These are phyloP conservation scores for Acrocyrtus sp. DNA, from an alignment of 2,888 invertebrate species.

Conservation along the genomic window DNA sequence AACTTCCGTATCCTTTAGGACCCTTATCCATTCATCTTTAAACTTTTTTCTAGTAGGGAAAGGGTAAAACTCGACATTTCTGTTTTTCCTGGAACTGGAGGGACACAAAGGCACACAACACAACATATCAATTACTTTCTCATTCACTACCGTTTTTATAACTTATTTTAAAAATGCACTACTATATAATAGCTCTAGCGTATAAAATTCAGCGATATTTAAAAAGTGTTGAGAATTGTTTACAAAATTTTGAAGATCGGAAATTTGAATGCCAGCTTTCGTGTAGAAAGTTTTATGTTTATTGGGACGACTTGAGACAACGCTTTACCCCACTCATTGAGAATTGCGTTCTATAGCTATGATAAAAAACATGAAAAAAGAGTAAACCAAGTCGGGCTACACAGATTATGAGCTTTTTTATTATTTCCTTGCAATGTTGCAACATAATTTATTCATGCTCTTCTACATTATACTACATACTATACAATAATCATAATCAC, in stretches of 20 bases:
- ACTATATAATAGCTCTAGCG: background rate
- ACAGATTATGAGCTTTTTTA: too few relatives aligned
- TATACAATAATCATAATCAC: too few relatives aligned
- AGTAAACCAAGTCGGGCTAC: too few relatives aligned
- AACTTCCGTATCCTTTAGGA: background rate
- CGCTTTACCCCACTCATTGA: too few relatives aligned
- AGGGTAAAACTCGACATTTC: background rate
- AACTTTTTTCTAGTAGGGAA: background rate
- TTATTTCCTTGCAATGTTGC: too few relatives aligned
- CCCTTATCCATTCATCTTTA: background rate
- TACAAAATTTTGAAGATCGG: background rate
- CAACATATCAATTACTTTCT: background rate
- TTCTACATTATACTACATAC: too few relatives aligned
- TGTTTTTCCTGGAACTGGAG: background rate
- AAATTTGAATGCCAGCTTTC: too few relatives aligned
- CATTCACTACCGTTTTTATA: background rate
- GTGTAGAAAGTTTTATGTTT: background rate
- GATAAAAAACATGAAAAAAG: too few relatives aligned
- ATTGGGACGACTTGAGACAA: background rate
- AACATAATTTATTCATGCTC: too few relatives aligned
- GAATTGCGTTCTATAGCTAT: too few relatives aligned
- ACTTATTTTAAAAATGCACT: background rate
- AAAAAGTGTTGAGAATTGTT: background rate
- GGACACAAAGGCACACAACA: slow-evolving; percentile 15
- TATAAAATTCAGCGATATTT: background rate